Evolutionary conservation across 30 jellyfish, hydroid and myxozoan species (phyloP), one percentile per base, ranked within the genome.

Genomic region (Aurelia coerulea): DNA sequence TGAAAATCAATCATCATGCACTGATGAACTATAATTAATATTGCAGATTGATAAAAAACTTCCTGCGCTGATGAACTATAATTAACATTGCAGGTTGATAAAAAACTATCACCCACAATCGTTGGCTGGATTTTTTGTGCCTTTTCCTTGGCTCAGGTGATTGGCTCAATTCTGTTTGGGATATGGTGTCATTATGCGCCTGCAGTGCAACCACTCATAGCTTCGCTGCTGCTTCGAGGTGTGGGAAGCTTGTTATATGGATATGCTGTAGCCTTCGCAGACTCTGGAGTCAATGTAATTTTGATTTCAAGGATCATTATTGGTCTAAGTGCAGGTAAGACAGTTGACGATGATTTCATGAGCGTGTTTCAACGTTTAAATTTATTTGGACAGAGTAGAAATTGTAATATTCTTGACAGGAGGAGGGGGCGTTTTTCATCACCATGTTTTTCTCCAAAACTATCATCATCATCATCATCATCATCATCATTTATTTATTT

Each of bases 51-150:
- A n/a, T n/a, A n/a, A n/a, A n/a, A n/a, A n/a, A n/a, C 46, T 37
- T 37, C 4, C 4, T 37, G 4, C 46, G 4, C 46, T 37, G 46
- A 37, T 37, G 2, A 37, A 37, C 46, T 37, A 4, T 4, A 37
- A 37, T 37, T 37, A 37, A 37, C 4, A 37, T 37, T 82, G 34
- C 19, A 83, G 86, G 76, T 71, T 37, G 96, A 88, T 37, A 74
- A 91, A 1, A 50, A 60, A 2, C 33, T 88, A 33, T 9, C 85
- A 15, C 79, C 96, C 15, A 56, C 56, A 11, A 78, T 35, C 64
- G 85, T 78, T 79, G 96, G 96, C 32, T 88, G 96, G 96, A 88
- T 91, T 4, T 78, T 78, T 73, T 73, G 74, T 5, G 96, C 88
- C 13, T 88, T 88, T 54, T 80, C 80, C 29, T 63, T 88, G 80